Evolutionary conservation across 2,113 vertebrate species (phyloP), one percentile per base, ranked within the genome.

Genomic region (Prochilodus magdalenae): DNA sequence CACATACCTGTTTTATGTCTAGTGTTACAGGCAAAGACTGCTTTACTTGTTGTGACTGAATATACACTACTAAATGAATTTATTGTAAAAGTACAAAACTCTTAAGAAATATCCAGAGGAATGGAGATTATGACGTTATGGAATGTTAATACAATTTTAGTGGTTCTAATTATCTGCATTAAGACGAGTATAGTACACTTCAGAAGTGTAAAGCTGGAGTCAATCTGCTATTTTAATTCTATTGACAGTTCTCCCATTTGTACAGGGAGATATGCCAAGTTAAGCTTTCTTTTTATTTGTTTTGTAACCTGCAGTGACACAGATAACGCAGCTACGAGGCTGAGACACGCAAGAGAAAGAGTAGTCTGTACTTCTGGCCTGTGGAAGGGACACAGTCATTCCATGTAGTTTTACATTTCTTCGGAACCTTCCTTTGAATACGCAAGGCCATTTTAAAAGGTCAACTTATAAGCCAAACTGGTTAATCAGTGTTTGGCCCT

Each of bases 161-260:
- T 82, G 73, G 81, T 77, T 77, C 72, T 87, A 77, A 84, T 82
- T 84, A 84, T 84, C 79, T 86, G 86, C 84, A 84, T 86, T 77
- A 88, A 86, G 80, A 86, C 67, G 78, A 85, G 83, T 85, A 86
- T 86, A 82, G 87, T 88, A 86, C 84, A 88, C 87, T 88, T 88
- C 80, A 84, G 87, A 88, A 88, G 87, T 88, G 87, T 85, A 86
- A 83, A 83, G 74, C 85, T 83, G 85, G 87, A 83, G 83, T 86
- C 78, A 83, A 84, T 57, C 78, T 84, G 86, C 86, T 82, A 75
- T 85, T 88, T 84, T 79, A 82, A 88, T 82, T 84, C 82, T 81
- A 86, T 80, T 83, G 83, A 84, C 80, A 57, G 84, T 81, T 84
- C 87, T 88, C 87, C 87, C 86, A n/a, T 88, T 88, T 88, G 77